Evolutionary conservation across 2,797 vertebrate genomes (phyloP).

Genomic region (Darevskia nairensis): DNA sequence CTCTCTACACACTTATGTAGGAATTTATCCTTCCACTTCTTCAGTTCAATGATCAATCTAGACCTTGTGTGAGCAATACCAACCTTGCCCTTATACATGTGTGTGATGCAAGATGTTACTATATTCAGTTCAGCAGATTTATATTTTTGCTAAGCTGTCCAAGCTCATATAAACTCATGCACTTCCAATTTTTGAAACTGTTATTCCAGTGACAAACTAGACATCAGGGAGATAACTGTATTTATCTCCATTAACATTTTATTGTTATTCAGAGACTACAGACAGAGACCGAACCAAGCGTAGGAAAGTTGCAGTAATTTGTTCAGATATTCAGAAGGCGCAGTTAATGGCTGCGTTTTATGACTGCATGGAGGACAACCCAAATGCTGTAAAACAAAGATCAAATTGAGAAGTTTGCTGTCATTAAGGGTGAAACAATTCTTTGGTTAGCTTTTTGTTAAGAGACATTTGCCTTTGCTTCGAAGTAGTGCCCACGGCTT

Average conservation of each 20-base stretch:
- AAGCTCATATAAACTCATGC: slow-evolving; percentile 67
- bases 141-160: slow-evolving; percentile 64
- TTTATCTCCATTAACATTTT: slow-evolving; percentile 73
- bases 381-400: slow-evolving; percentile 50
- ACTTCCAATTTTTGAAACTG: slow-evolving; percentile 70
- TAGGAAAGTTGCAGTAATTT: slow-evolving; percentile 70
- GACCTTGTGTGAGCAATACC: not conserved
- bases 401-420: slow-evolving; percentile 25
- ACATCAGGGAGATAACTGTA: slow-evolving; percentile 71
- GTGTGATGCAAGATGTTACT: slow-evolving; percentile 37
- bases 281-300: slow-evolving; percentile 52
- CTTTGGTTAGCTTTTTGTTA: slow-evolving; percentile 11
- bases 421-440: slow-evolving; percentile 43
- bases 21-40: not conserved
- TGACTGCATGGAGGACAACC: slow-evolving; percentile 38
- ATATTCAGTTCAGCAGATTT: slow-evolving; percentile 57
- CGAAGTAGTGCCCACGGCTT: accelerated
- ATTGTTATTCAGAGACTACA: slow-evolving; percentile 71
- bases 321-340: slow-evolving; percentile 54
- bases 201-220: slow-evolving; percentile 71
- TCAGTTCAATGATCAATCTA: not conserved
- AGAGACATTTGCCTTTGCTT: slow-evolving; percentile 24
- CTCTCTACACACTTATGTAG: slow-evolving; percentile 15
- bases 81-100: slow-evolving; percentile 27
- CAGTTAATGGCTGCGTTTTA: slow-evolving; percentile 58